Evolutionary conservation across 1,140 invertebrate species (phyloP), one percentile per base, ranked within the genome.

Genomic region (Lineus longissimus): DNA sequence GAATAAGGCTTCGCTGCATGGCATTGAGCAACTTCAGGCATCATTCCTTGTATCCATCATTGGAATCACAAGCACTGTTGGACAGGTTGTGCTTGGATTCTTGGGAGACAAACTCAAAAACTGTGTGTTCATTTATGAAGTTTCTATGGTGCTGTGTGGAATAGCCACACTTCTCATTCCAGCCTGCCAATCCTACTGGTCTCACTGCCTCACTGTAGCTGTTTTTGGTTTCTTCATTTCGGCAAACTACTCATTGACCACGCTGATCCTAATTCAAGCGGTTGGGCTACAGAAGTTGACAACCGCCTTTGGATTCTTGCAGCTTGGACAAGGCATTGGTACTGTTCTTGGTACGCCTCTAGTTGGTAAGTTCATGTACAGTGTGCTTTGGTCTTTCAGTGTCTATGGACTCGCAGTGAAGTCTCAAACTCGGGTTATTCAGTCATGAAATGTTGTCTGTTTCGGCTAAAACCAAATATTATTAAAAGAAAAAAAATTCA

Each of bases 41-140:
- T 91, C 94, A 1, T 92, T 92, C 76, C 84, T 98, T 40, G 77
- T 99, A 11, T 97, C 95, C 1, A 89, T 96, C 58, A 97, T 98
- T 76, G 96, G 85, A 19, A 81, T 84, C n/a, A 75, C 78, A n/a
- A 84, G 84, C 60, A 83, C 77, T 6, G 29, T 82, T 47, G 94
- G 80, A 2, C 84, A 94, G 90, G 88, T 95, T 47, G 78, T 93
- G 0, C 86, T 94, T 47, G 94, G 94, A 31, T 93, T 91, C 86
- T 85, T 90, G 51, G 93, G 93, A 13, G 93, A 95, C 77, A 86
- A 87, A 76, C 58, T 68, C 25, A 66, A 73, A 9, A 74, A 79
- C 62, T 61, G 75, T 23, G 64, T 66, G 0, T 11, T 76, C 4
- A 55, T 81, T 15, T 81, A 81, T 67, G 75, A 69, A 4, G 51